phyloP scores from a whole-genome alignment of 2,888 invertebrate species.

The Caenorhabditis sp. region DNA sequence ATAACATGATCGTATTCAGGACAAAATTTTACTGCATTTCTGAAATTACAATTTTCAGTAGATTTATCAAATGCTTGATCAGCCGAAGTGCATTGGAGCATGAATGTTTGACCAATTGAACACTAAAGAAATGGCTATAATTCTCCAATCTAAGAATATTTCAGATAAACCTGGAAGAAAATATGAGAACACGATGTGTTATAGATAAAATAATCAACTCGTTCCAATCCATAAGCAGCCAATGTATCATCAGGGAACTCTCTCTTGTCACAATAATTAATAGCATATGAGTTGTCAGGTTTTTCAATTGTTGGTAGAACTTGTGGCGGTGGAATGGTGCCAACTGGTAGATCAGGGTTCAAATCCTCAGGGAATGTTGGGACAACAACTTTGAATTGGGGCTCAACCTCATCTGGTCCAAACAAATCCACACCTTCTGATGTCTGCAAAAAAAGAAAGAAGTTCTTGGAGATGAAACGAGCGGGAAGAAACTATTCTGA shows the following conservation, averaged over 20 bases:
- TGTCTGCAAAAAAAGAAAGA: no score
- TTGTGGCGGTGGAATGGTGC: constrained; percentile 27
- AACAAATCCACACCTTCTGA: constrained; percentile 1
- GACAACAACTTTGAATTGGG: constrained; percentile 34
- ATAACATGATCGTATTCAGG: constrained; percentile 69
- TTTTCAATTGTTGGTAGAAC: constrained; percentile 32
- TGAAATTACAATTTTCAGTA: constrained; percentile 66
- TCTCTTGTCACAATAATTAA: constrained; percentile 63
- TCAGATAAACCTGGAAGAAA: constrained; percentile 59
- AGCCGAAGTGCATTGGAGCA: constrained; percentile 58
- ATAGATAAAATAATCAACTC: constrained; percentile 67
- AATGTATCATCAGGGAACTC: constrained; percentile 58
- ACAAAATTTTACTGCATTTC: constrained; percentile 62
- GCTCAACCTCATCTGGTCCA: background rate
- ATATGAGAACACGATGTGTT: constrained; percentile 63
- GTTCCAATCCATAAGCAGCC: constrained; percentile 50
- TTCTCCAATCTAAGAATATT: background rate
- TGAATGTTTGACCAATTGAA: constrained; percentile 67
- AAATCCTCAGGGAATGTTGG: constrained; percentile 15
- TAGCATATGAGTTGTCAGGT: constrained; percentile 52
- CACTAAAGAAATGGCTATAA: constrained; percentile 48
- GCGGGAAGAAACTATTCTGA: no score
- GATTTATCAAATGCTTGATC: constrained; percentile 65
- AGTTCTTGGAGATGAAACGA: no score
- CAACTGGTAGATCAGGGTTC: background rate